Evolutionary conservation across 92 coral and sea anemone species (phyloP), one percentile per base, ranked within the genome.

Genomic region (Palythoa heliodiscus): DNA sequence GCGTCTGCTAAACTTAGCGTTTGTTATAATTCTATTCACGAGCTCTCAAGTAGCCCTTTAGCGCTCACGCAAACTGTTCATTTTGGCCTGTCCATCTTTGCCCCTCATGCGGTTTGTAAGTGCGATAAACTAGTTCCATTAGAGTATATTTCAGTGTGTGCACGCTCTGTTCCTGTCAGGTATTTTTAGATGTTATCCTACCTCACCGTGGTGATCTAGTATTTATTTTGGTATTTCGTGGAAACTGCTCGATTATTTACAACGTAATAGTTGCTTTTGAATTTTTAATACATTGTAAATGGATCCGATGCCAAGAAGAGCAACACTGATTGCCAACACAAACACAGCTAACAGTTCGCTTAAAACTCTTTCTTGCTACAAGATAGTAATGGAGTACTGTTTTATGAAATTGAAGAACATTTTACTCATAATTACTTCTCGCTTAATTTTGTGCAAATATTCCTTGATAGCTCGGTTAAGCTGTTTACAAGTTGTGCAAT

Each of bases 121-220:
- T 76, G 23, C 24, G 16, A 53, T 54, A 23, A 76, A 17, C 55
- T n/a, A 14, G 14, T 8, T 66, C 22, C 4, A 19, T 52, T 24
- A 3, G 2, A 43, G 2, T 15, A 12, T 37, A 12, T 70, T 14
- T 40, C 24, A 52, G 3, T 63, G 7, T 5, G 25, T 40, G 15
- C 68, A 15, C 52, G 37, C 55, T 63, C 61, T 15, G 12, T 47
- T 47, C 70, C 8, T 20, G 43, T 25, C 29, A 7, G 4, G 71
- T 66, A 66, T n/a, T 43, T 80, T 66, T 80, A 64, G 74, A 64
- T 11, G 47, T 24, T 39, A 23, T 53, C 66, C 19, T 20, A 52
- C n/a, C 52, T 63, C 63, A 14, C 73, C 74, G 60, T 80, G 84
- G 84, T 80, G 84, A 80, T 80, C 60, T 48, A 66, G 74, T 50